Base-by-base conservation (phyloP, 2,888 invertebrate genomes). In the Anthoptus insignis region DNA sequence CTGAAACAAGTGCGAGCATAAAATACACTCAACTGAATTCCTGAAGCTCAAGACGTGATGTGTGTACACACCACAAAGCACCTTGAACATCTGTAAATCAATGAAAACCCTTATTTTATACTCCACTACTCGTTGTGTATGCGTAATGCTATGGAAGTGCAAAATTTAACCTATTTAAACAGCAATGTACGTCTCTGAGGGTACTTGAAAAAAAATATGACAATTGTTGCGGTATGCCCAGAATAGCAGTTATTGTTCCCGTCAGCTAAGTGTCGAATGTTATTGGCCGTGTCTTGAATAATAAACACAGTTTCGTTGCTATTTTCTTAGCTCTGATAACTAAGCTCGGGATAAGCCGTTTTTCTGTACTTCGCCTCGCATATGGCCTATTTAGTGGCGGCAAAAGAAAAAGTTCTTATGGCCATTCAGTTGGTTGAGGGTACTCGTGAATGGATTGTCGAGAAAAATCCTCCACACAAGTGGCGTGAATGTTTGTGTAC, bases 181-280 rank as follows among this genome's bases (percentile, higher is more conserved):
- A 32, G 45, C 45, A 34, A 60, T 60, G 60, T 14, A 60, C 13
- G 19, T 32, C 13, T 22, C 2, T 11, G 42, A 16, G 29, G 21
- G 45, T 22, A 45, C 3, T 14, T 27, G 19, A 6, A 13, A 32
- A 53, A 53, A 45, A 13, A 24, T 32, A 53, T 7, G n/a, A 14
- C 32, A 11, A 29, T 19, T 64, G 63, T 34, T 21, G 24, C 45
- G 19, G 49, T 58, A 57, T 59, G 53, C 60, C 58, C 49, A 59
- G 65, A 64, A 66, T 71, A 69, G 65, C 69, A 68, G 71, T 72
- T 72, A 73, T 72, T 72, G 64, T 70, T 66, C 67, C 74, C 74
- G 66, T 70, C 74, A 72, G 72, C 70, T 71, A 73, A 76, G 76
- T 76, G 75, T 76, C 69, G 73, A 76, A 73, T 74, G 65, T 69